Base-by-base conservation (phyloP, 2,888 invertebrate species). In the Tribolium freemani region DNA sequence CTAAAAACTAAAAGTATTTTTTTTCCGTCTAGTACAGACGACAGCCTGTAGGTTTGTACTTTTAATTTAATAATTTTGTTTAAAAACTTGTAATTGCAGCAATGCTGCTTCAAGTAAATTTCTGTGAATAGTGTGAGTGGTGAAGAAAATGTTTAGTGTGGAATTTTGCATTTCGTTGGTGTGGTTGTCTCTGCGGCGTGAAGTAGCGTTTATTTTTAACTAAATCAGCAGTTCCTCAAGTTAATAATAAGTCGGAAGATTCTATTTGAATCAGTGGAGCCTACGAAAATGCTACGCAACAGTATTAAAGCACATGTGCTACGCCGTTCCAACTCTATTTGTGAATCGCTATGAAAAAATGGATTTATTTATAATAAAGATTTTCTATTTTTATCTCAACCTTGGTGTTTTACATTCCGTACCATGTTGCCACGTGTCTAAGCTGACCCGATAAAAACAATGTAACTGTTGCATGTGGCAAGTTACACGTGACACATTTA, bases 361-460 rank as follows among this genome's bases (percentile, higher is more conserved):
- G 80, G 83, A 83, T 86, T 85, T 85, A 86, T 85, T 85, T 86
- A 85, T 86, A 86, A 85, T 85, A 84, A 84, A 85, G 84, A 84
- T 84, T 84, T 84, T 85, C 85, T 86, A 86, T 86, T 85, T 85
- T 83, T 84, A 83, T 82, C 84, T 76, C 84, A 85, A 85, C 85
- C 85, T 86, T 85, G 85, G 83, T 82, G 83, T 82, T 83, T 83
- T 82, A 83, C 84, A 84, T 85, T 84, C 84, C 83, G 79, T 74
- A 75, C 84, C 71, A 73, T 77, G 84, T 85, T 85, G 85, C 84
- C 84, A 82, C 82, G 79, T 79, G 79, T 79, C 75, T 54, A 38
- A 75, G 70, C 56, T 64, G 48, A 70, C 66, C 75, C 82, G 80
- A 82, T 80, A 81, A 82, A 80, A 83, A 81, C 82, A 83, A 78